phyloP scores from a whole-genome alignment of 2,113 vertebrate genomes.

The Regulus satrapa region DNA sequence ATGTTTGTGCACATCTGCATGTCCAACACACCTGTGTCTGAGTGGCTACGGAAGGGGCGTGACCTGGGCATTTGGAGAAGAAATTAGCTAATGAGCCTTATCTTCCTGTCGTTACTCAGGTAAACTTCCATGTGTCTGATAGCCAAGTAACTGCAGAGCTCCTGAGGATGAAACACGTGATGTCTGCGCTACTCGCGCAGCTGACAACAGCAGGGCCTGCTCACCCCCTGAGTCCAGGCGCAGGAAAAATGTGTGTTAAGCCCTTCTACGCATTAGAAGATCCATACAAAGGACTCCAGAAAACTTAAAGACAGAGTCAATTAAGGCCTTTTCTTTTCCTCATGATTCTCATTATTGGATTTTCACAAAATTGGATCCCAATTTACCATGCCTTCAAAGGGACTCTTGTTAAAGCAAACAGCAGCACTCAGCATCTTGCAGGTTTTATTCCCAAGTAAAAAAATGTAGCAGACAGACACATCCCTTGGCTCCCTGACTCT shows the following conservation, averaged over 20 bases:
- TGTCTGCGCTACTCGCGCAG: rapidly evolving
- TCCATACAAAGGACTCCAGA: background rate
- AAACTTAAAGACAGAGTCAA: background rate
- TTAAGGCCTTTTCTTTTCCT: background rate
- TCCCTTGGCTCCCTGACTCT: background rate
- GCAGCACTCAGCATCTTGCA: background rate
- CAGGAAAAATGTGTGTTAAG: background rate
- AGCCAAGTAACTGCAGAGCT: background rate
- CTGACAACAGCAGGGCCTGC: background rate
- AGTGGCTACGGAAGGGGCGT: background rate
- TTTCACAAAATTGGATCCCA: background rate
- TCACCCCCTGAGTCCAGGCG: background rate
- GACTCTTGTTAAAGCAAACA: background rate
- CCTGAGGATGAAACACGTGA: background rate
- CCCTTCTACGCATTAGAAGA: background rate
- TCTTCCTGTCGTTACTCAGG: slow-evolving; percentile 16
- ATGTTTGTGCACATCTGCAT: background rate
- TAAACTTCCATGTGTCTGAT: background rate
- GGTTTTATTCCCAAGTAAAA: background rate
- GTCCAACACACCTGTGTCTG: background rate
- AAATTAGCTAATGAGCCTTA: slow-evolving; percentile 39
- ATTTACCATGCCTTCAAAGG: background rate
- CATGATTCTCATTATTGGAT: background rate
- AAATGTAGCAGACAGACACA: background rate
- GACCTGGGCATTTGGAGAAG: background rate